Conservation (phyloP, 2,888 invertebrate genomes). For the Augiades crinisus region DNA sequence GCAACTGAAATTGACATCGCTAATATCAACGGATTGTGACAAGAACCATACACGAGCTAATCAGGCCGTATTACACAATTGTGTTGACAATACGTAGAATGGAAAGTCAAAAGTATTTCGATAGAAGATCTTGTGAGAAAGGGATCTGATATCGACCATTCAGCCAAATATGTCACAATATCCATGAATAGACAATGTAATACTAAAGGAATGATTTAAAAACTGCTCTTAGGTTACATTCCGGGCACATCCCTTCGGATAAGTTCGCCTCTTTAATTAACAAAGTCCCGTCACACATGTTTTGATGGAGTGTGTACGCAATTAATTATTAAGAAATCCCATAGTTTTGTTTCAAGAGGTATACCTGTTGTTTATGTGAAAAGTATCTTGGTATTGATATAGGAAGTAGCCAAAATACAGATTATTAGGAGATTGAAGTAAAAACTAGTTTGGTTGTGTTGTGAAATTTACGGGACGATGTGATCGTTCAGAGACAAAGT, state of each 20-base stretch:
- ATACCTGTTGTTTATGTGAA: background rate
- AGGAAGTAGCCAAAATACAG: background rate
- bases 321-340: background rate
- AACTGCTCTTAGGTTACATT: background rate
- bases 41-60: no score
- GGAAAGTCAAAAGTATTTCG: background rate
- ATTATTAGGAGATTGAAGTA: no score
- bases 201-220: background rate
- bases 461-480: no score
- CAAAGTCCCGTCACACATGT: background rate
- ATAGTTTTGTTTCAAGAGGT: background rate
- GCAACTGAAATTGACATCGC: no score
- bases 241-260: conserved; percentile 12
- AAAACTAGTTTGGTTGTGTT: no score
- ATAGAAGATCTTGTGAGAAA: background rate
- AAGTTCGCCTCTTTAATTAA: conserved; percentile 9
- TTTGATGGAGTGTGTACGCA: no score
- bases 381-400: conserved; percentile 1
- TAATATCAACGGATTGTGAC: no score
- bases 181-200: background rate
- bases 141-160: conserved; percentile 2
- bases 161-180: background rate
- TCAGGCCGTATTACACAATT: no score
- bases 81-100: no score
- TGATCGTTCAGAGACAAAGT: no score